Evolutionary conservation across 2,797 vertebrate genomes (phyloP).

Genomic region (Megalops cyprinoides): DNA sequence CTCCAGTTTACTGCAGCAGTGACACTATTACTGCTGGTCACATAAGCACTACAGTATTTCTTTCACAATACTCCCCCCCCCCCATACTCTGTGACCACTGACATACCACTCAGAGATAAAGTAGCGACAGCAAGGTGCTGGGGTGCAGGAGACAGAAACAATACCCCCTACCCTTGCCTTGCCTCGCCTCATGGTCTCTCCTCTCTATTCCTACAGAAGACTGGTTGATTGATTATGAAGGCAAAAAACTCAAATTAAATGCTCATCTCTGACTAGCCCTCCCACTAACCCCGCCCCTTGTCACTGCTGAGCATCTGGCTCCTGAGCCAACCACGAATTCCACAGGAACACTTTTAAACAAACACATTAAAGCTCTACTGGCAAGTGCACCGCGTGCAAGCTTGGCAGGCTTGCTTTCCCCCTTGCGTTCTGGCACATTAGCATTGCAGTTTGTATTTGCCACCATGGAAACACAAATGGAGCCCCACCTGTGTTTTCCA

Average conservation of each 20-base stretch:
- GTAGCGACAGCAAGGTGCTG: background rate
- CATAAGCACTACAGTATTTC: background rate
- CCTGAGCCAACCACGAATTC: conserved; percentile 28
- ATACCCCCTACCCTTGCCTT: background rate
- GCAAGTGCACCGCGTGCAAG: conserved; percentile 32
- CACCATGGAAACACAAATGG: too few relatives aligned
- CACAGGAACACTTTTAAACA: conserved; percentile 37
- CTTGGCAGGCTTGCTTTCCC: conserved; percentile 29
- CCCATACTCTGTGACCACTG: background rate
- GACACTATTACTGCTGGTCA: too few relatives aligned
- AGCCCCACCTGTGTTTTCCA: too few relatives aligned
- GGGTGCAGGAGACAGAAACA: background rate
- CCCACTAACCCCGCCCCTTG: background rate
- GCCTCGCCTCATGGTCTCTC: background rate
- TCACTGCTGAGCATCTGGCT: too few relatives aligned
- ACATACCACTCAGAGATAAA: background rate
- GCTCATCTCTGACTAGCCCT: background rate
- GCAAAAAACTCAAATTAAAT: conserved; percentile 17
- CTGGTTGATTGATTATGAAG: conserved; percentile 2
- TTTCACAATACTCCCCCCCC: background rate
- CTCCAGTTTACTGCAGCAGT: background rate
- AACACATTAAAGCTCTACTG: conserved; percentile 34
- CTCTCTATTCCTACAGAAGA: background rate
- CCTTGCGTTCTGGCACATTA: background rate
- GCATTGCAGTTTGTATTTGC: too few relatives aligned